These are phyloP conservation scores for Oryzias woworae DNA, from an alignment of 2,113 vertebrate species.

Conservation along the genomic window DNA sequence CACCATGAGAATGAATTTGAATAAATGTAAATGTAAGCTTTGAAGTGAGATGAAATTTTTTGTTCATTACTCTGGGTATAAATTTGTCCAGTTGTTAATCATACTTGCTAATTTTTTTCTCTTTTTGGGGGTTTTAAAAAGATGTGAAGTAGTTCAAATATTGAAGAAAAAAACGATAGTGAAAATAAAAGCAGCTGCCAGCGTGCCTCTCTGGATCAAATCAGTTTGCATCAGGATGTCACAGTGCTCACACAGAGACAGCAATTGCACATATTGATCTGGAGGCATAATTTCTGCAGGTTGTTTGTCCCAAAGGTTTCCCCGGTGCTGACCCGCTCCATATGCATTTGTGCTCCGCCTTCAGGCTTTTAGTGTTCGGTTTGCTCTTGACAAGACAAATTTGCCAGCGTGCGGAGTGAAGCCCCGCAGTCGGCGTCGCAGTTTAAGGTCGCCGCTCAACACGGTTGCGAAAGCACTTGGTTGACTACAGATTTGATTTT, in stretches of 20 bases:
- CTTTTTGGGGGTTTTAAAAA: too few relatives aligned
- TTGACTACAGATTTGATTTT: conserved; percentile 50
- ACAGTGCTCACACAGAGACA: conserved; percentile 11
- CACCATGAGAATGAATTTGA: too few relatives aligned
- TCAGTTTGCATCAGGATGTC: conserved; percentile 11
- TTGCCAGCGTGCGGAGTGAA: conserved; percentile 31
- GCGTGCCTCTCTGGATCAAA: background rate
- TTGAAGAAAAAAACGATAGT: too few relatives aligned
- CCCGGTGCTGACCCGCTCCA: background rate
- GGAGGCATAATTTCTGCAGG: conserved; percentile 7
- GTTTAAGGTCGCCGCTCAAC: conserved; percentile 49
- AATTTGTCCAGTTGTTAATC: too few relatives aligned
- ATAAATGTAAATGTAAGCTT: too few relatives aligned
- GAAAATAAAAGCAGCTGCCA: background rate
- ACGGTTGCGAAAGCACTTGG: conserved; percentile 26
- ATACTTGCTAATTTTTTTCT: too few relatives aligned
- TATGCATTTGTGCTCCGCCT: background rate
- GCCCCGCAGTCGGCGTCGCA: conserved; percentile 1
- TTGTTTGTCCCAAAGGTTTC: background rate
- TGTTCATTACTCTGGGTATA: too few relatives aligned
- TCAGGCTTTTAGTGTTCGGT: background rate
- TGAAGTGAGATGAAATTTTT: too few relatives aligned
- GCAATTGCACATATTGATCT: conserved; percentile 21
- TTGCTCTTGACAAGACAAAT: conserved; percentile 34
- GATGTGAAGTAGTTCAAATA: too few relatives aligned